phyloP scores from a whole-genome alignment of 1,140 invertebrate species.

The Delia radicum region DNA sequence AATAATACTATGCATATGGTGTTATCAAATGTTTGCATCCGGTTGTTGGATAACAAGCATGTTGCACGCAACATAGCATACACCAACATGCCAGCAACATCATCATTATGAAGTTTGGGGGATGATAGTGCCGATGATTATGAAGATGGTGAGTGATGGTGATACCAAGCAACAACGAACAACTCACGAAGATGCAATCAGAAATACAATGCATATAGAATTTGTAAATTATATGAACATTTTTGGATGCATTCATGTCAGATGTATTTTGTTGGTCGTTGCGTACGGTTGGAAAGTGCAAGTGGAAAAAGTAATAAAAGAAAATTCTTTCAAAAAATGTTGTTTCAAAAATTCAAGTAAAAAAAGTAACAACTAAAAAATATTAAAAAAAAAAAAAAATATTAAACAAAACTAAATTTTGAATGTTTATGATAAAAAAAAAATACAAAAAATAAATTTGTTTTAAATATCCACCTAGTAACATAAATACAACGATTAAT shows the following conservation, averaged over 20 bases:
- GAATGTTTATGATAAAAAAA: background rate
- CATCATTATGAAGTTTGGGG: slow-evolving; percentile 3
- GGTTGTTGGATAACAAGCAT: slow-evolving; percentile 10
- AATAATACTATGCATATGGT: too few relatives aligned
- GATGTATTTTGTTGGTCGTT: slow-evolving; percentile 5
- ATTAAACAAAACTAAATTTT: background rate
- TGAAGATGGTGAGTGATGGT: background rate
- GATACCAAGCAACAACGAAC: background rate
- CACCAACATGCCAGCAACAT: background rate
- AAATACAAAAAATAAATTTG: background rate
- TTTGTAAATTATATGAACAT: too few relatives aligned
- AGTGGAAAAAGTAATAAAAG: too few relatives aligned
- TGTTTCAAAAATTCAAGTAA: background rate
- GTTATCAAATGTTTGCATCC: slow-evolving; percentile 16
- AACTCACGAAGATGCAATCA: background rate
- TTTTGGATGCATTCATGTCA: slow-evolving; percentile 3
- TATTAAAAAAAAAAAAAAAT: background rate
- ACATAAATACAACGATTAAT: too few relatives aligned
- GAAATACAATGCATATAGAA: background rate
- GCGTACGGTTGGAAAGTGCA: slow-evolving; percentile 7
- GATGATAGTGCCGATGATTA: background rate
- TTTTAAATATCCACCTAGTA: too few relatives aligned
- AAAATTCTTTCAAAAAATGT: too few relatives aligned
- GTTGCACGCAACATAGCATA: slow-evolving; percentile 6
- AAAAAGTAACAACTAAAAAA: background rate